Evolutionary conservation across 1,140 invertebrate genomes (phyloP), one percentile per base, ranked within the genome.

Genomic region (Bombus haemorrhoidalis): DNA sequence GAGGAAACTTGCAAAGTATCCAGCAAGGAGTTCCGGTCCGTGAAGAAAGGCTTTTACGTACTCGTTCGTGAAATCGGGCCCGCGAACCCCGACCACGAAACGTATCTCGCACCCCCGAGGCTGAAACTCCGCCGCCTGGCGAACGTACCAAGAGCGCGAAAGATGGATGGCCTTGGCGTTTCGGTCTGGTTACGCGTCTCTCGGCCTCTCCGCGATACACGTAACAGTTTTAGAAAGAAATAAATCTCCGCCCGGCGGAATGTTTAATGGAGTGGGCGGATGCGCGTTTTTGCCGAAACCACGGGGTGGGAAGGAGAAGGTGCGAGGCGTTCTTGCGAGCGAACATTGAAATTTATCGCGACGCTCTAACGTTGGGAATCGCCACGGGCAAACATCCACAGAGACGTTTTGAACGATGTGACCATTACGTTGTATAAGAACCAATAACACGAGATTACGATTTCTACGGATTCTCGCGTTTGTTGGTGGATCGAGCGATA

Each of bases 1-100:
- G 90, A 81, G 90, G 90, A 91, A 93, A 93, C 93, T 93, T 91
- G 93, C 91, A 93, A 94, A 94, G 92, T 93, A 93, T 93, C 91
- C 93, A 87, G 87, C 86, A 91, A 91, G 90, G 10, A 92, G 91
- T 90, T 89, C 74, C 64, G 62, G 53, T 59, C 64, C 64, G 8
- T 22, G 66, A 3, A 34, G 66, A 87, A 86, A 88, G 83, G 89
- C 89, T 90, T 86, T 90, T 86, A 90, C 89, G 83, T 90, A 79
- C 86, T 90, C 89, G 82, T 83, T 90, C 88, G 89, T 88, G 88
- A 90, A 90, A 90, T 90, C 89, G 89, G 84, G 85, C 88, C 82
- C 78, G 82, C 85, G 85, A 9, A n/a, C 81, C 68, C 68, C 78
- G 64, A 76, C 81, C 71, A 73, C 74, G 78, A 72, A 80, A 89